phyloP scores from a whole-genome alignment of 92 coral and sea anemone species.

The Porites cylindrica region DNA sequence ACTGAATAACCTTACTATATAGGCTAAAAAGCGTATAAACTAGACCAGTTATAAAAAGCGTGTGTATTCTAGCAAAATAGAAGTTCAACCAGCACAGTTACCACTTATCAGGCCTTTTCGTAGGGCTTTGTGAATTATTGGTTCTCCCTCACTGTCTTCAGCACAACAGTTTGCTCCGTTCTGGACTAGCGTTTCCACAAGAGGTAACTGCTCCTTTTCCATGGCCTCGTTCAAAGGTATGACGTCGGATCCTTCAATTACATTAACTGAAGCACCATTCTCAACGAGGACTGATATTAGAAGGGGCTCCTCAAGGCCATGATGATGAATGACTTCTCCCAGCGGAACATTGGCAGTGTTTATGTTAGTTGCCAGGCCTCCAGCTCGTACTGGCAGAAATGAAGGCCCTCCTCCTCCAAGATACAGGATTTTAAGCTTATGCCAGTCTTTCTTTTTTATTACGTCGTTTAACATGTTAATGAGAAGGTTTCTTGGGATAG shows the following conservation, averaged over 20 bases:
- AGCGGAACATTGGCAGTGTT: conserved; percentile 69
- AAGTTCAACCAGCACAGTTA: neutral
- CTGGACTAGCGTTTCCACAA: conserved; percentile 70
- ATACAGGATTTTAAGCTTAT: conserved; percentile 64
- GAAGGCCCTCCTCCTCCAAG: conserved; percentile 75
- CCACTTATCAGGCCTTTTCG: conserved; percentile 51
- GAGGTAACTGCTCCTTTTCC: conserved; percentile 36
- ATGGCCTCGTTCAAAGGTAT: conserved; percentile 71
- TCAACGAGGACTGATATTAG: conserved; percentile 72
- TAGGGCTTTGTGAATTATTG: conserved; percentile 77
- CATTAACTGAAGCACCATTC: conserved; percentile 77
- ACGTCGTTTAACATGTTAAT: conserved; percentile 42
- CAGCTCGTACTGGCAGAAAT: conserved; percentile 55
- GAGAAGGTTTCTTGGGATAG: conserved; percentile 60
- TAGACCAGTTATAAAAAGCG: no score
- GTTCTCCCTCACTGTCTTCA: conserved; percentile 43
- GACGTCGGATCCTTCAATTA: conserved; percentile 57
- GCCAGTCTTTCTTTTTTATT: conserved; percentile 69
- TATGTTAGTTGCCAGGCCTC: conserved; percentile 79
- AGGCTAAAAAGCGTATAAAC: no score
- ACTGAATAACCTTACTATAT: no score
- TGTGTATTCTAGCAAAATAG: neutral
- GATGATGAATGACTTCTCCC: conserved; percentile 69
- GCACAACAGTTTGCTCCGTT: conserved; percentile 78
- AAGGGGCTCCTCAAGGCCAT: neutral